Evolutionary conservation across 2,113 vertebrate species (phyloP).

Genomic region (Hymenochirus boettgeri): DNA sequence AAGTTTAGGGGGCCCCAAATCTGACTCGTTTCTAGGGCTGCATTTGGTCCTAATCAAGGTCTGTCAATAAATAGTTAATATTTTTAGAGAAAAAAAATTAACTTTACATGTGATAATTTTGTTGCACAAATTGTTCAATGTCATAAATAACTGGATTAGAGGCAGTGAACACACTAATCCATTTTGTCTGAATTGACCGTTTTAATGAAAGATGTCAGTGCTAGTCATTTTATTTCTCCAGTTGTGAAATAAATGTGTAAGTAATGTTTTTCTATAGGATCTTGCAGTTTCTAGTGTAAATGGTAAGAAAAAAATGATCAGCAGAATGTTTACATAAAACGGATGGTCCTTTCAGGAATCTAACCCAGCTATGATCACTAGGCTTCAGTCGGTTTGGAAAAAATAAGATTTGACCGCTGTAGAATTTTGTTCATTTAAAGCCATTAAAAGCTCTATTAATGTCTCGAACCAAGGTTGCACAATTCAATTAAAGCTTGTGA

Average conservation of each 20-base stretch:
- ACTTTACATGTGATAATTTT: slow-evolving; percentile 27
- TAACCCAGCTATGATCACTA: background rate
- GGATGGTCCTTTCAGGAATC: too few relatives aligned
- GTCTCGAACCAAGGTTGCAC: slow-evolving; percentile 48
- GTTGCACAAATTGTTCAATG: slow-evolving; percentile 34
- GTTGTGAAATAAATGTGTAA: background rate
- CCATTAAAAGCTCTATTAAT: slow-evolving; percentile 49
- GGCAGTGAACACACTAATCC: slow-evolving; percentile 42
- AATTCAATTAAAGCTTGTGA: slow-evolving; percentile 49
- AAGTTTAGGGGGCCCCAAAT: too few relatives aligned
- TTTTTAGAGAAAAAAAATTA: slow-evolving; percentile 20
- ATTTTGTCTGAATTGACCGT: slow-evolving; percentile 27
- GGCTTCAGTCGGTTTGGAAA: background rate
- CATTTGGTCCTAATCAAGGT: too few relatives aligned
- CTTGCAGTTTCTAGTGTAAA: too few relatives aligned
- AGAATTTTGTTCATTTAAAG: slow-evolving; percentile 44
- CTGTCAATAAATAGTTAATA: background rate
- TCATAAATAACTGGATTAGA: slow-evolving; percentile 45
- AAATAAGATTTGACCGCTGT: slow-evolving; percentile 42
- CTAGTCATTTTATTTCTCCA: background rate
- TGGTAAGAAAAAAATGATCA: too few relatives aligned
- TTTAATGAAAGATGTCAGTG: slow-evolving; percentile 16
- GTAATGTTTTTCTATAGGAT: background rate
- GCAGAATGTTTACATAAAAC: too few relatives aligned
- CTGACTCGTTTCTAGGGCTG: too few relatives aligned